Percentiles rank a stretch among this genome's conserved stretches.
phyloP scores from a whole-genome alignment of 2,113 vertebrate genomes.

The Atractosteus spatula region DNA sequence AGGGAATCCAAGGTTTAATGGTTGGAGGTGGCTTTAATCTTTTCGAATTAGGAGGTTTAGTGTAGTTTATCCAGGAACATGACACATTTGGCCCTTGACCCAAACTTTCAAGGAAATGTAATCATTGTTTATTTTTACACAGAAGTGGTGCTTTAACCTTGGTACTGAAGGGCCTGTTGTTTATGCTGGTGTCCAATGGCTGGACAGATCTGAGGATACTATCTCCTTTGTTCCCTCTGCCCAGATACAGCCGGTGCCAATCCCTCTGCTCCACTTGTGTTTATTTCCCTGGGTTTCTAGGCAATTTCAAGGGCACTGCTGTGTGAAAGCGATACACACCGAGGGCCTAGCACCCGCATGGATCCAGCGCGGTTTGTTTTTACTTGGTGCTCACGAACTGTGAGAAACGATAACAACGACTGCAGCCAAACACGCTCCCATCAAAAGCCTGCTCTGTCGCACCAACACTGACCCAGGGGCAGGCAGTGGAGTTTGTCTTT shows the following conservation, averaged over 20 bases:
- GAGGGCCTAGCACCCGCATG: not conserved
- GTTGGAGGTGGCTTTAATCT: no score
- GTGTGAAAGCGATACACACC: not conserved
- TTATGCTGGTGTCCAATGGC: not conserved
- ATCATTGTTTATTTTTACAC: not conserved
- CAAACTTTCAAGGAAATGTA: slow-evolving; percentile 5
- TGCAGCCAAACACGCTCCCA: not conserved
- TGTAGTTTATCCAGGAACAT: no score
- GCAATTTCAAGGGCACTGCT: not conserved
- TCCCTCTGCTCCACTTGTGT: not conserved
- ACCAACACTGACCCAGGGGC: no score
- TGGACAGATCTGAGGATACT: slow-evolving; percentile 7
- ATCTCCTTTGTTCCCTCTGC: slow-evolving; percentile 5
- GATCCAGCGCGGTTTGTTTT: not conserved
- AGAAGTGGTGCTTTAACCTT: not conserved
- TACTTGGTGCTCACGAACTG: no score
- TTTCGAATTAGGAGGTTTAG: no score
- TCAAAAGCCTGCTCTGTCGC: not conserved
- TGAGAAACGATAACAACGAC: not conserved
- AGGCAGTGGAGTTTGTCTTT: no score
- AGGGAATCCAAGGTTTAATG: no score
- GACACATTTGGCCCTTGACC: not conserved
- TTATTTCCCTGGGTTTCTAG: not conserved
- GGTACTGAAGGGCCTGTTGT: not conserved
- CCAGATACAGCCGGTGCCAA: slow-evolving; percentile 14